These are phyloP conservation scores for Salminus brasiliensis DNA, from an alignment of 2,113 vertebrate genomes.

Conservation along the genomic window DNA sequence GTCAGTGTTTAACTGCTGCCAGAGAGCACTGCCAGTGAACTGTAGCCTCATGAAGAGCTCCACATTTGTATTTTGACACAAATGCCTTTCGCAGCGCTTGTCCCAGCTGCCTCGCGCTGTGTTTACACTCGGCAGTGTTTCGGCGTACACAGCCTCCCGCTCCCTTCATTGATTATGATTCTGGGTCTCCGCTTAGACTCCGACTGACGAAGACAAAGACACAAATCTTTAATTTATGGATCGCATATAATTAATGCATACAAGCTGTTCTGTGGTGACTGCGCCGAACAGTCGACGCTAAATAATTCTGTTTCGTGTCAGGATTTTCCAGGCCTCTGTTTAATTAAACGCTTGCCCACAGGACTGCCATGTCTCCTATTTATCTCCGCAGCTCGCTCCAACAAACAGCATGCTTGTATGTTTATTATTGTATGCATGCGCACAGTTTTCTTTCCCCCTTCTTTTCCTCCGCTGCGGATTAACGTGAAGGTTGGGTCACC, in stretches of 20 bases:
- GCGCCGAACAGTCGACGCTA: slow-evolving; percentile 46
- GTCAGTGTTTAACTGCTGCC: background rate
- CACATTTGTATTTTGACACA: slow-evolving; percentile 31
- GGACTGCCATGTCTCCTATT: slow-evolving; percentile 11
- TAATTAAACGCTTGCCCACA: slow-evolving; percentile 37
- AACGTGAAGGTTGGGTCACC: background rate
- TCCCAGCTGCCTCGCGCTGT: slow-evolving; percentile 24
- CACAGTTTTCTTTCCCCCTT: background rate
- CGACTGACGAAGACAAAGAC: slow-evolving; percentile 39
- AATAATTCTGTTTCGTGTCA: slow-evolving; percentile 51
- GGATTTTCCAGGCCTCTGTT: slow-evolving; percentile 32
- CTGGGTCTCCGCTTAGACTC: slow-evolving; percentile 23
- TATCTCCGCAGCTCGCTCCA: background rate
- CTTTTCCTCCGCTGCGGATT: background rate
- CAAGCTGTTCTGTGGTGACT: slow-evolving; percentile 54
- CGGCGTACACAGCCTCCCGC: slow-evolving; percentile 14
- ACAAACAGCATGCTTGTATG: slow-evolving; percentile 8
- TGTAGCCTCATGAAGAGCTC: slow-evolving; percentile 9
- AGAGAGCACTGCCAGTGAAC: background rate
- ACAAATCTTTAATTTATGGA: slow-evolving; percentile 62
- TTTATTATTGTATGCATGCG: slow-evolving; percentile 10
- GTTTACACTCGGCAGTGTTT: slow-evolving; percentile 31
- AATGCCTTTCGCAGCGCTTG: slow-evolving; percentile 7
- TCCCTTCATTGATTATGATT: slow-evolving; percentile 49
- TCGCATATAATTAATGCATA: slow-evolving; percentile 59